These are phyloP conservation scores for Drosophila aff. DNA, from an alignment of 1,140 invertebrate species.

Conservation along the genomic window DNA sequence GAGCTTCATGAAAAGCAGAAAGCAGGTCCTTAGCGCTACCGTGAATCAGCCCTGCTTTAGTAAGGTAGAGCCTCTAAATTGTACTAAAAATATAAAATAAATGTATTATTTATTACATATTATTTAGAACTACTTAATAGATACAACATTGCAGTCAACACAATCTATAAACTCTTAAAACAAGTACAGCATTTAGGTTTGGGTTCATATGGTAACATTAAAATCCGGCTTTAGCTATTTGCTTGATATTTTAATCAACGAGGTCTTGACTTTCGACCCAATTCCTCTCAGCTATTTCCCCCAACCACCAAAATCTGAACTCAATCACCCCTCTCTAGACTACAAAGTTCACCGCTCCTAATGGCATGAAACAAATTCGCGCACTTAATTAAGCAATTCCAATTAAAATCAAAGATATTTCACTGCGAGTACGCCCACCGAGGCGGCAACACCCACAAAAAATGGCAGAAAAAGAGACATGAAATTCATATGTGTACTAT, in stretches of 20 bases:
- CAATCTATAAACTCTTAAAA: neutral
- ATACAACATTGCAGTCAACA: neutral
- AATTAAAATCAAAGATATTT: slow-evolving; percentile 63
- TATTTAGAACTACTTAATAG: neutral
- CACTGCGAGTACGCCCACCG: slow-evolving; percentile 55
- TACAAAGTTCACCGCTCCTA: slow-evolving; percentile 32
- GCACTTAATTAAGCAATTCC: slow-evolving; percentile 77
- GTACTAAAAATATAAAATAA: neutral
- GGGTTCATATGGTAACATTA: neutral
- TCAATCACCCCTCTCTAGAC: slow-evolving; percentile 24
- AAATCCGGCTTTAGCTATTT: neutral
- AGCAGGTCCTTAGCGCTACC: neutral
- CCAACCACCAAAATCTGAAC: slow-evolving; percentile 13
- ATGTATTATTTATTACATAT: neutral
- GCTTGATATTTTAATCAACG: neutral
- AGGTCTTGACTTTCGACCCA: slow-evolving; percentile 1
- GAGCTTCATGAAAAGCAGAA: neutral
- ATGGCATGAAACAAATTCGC: slow-evolving; percentile 28
- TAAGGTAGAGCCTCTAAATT: neutral
- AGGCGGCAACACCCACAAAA: slow-evolving; percentile 60
- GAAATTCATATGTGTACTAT: slow-evolving; percentile 40
- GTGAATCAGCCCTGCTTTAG: neutral
- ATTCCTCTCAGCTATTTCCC: slow-evolving; percentile 13
- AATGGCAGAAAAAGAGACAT: slow-evolving; percentile 13
- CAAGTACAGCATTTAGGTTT: neutral